A percentile compares a stretch with the other conserved stretches of the same genome.
These are phyloP conservation scores for Stichopus horrens DNA, from an alignment of 53 echinoderm and acorn worm genomes.

Conservation along the genomic window DNA sequence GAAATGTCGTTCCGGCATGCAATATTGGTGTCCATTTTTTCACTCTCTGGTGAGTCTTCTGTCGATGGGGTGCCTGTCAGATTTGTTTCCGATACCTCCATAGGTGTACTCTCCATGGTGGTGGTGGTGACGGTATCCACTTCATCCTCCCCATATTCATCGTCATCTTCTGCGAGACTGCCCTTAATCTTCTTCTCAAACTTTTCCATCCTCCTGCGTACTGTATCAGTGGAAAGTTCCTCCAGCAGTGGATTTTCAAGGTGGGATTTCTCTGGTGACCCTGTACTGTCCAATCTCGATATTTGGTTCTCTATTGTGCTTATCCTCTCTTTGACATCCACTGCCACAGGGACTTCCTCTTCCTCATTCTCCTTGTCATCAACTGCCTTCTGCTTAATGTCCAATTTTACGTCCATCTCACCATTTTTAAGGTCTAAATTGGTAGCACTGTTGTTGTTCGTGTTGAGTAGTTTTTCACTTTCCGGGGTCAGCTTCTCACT, in stretches of 20 bases:
- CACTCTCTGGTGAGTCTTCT: background rate
- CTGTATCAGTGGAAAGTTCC: conserved; percentile 66
- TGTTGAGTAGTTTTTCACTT: conserved; percentile 57
- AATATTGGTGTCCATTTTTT: background rate
- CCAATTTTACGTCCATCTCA: conserved; percentile 18
- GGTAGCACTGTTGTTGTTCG: conserved; percentile 88
- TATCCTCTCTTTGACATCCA: conserved; percentile 42
- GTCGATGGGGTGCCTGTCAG: background rate
- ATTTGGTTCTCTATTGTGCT: conserved; percentile 56
- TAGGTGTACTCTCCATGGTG: background rate
- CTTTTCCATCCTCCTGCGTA: conserved; percentile 81
- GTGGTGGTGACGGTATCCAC: background rate
- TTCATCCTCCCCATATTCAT: conserved; percentile 44
- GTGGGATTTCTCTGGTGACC: conserved; percentile 40
- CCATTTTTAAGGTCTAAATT: conserved; percentile 49
- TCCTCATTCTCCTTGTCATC: background rate
- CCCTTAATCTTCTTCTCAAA: conserved; percentile 79
- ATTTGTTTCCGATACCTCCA: background rate
- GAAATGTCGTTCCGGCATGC: background rate
- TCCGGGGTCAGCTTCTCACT: background rate
- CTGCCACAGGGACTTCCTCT: background rate
- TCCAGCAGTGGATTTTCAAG: conserved; percentile 52
- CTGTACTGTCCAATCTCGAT: conserved; percentile 40
- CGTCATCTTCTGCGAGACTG: conserved; percentile 56
- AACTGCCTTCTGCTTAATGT: background rate